A percentile compares a stretch with the other conserved stretches of the same genome.
phyloP scores from a whole-genome alignment of 2,888 invertebrate genomes.

The Xylota sylvarum region DNA sequence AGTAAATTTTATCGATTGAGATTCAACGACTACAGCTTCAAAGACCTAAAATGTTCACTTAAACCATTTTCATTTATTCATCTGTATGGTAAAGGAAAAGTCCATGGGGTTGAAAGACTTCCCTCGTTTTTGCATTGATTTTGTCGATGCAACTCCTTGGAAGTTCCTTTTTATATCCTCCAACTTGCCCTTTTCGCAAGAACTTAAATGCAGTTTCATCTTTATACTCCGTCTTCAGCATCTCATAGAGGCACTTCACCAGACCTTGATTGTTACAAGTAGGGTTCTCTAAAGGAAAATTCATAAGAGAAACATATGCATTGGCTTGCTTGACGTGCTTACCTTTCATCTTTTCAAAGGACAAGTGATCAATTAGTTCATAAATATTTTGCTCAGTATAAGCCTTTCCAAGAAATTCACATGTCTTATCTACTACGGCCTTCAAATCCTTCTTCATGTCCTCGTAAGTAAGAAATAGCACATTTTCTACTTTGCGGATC shows the following conservation, averaged over 20 bases:
- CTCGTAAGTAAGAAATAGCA: conserved; percentile 36
- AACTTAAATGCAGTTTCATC: conserved; percentile 32
- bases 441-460: conserved; percentile 41
- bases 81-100: conserved; percentile 21
- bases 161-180: conserved; percentile 26
- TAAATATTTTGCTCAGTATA: conserved; percentile 10
- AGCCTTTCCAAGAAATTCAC: conserved; percentile 9
- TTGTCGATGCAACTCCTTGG: not conserved
- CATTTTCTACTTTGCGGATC: conserved; percentile 20
- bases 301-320: not conserved
- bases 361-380: conserved; percentile 20
- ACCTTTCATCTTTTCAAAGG: conserved; percentile 51
- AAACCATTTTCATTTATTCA: not conserved
- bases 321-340: not conserved
- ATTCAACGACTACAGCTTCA: no score
- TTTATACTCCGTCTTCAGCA: not conserved
- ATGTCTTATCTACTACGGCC: not conserved
- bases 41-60: no score
- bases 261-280: conserved; percentile 35
- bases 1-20: no score
- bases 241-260: not conserved
- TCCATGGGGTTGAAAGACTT: conserved; percentile 21
- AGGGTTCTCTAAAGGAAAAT: conserved; percentile 5
- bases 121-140: conserved; percentile 19
- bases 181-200: conserved; percentile 44